Base-by-base conservation (phyloP, 2,113 vertebrate species). In the Heteronetta atricapilla region DNA sequence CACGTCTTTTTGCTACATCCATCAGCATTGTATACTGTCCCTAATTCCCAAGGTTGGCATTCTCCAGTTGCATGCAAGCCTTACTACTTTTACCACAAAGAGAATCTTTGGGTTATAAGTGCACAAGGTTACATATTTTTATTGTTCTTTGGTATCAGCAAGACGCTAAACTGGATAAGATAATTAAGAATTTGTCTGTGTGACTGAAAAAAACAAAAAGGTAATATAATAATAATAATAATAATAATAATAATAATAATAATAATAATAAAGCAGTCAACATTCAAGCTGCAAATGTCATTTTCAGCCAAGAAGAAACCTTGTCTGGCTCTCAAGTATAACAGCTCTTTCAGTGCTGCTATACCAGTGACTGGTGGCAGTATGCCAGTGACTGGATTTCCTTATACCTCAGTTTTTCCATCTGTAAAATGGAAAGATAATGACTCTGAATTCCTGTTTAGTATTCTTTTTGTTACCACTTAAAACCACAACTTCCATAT, bases 1-100 rank as follows among this genome's bases (percentile, higher is more conserved):
- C 29, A 40, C 3, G 2, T 21, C 33, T 50, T 88, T 46, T 73
- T 33, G 8, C 38, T 67, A 14, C 18, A 33, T 25, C 21, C 4
- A 19, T 40, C 36, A 15, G 1, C 29, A 70, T 29, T 38, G 4
- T 13, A 52, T 10, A 2, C 16, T 50, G 18, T n/a, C 4, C 19
- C 33, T 34, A 4, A 3, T 53, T 85, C 22, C 59, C 46, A 36
- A 80, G 56, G 4, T 1, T 34, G 28, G 7, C 8, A 25, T 8
- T 34, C 5, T 92, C 23, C 34, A 76, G 28, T 17, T 42, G 23
- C 8, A 52, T 52, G 12, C 7, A 70, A 70, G 53, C 3, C 12
- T 8, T 28, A 21, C 62, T 34, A 9, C 7, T 77, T 63, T 75
- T 60, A 23, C 23, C 34, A 1, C 8, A 55, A 0, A 0, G 0